Conservation (phyloP, 2,113 vertebrate species). For the Pangasianodon gigas region DNA sequence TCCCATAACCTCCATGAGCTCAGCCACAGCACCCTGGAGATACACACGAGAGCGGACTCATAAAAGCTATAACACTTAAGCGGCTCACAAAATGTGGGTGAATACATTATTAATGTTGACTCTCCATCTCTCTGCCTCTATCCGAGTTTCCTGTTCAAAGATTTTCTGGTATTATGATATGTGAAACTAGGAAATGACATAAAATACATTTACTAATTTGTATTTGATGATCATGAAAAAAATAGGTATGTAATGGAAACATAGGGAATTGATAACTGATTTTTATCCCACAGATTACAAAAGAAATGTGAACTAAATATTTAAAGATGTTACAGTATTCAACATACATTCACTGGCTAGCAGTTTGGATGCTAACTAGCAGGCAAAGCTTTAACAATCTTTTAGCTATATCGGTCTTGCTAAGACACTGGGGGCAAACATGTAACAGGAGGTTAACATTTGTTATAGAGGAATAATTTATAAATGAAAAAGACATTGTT, state of each 20-base stretch:
- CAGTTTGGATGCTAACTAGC: background rate
- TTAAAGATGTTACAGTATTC: background rate
- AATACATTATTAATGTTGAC: background rate
- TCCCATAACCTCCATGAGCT: constrained; percentile 61
- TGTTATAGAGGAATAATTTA: background rate
- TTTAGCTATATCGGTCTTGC: background rate
- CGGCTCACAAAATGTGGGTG: background rate
- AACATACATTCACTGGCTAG: background rate
- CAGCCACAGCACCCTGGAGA: constrained; percentile 45
- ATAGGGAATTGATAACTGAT: background rate
- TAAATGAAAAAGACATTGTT: background rate
- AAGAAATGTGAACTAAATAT: background rate
- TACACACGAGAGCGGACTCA: constrained; percentile 10
- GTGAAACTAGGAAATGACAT: background rate
- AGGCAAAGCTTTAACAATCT: background rate
- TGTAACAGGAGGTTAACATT: background rate
- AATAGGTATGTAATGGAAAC: background rate
- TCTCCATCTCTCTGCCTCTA: background rate
- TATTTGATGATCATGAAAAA: background rate
- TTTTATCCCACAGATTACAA: background rate
- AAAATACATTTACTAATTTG: background rate
- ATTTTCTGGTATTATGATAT: background rate
- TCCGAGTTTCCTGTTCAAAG: background rate
- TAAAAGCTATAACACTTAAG: background rate
- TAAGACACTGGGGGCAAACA: background rate